Percentiles rank a stretch among this genome's conserved stretches.
phyloP scores from a whole-genome alignment of 2,113 vertebrate genomes.

The Isurus oxyrinchus region DNA sequence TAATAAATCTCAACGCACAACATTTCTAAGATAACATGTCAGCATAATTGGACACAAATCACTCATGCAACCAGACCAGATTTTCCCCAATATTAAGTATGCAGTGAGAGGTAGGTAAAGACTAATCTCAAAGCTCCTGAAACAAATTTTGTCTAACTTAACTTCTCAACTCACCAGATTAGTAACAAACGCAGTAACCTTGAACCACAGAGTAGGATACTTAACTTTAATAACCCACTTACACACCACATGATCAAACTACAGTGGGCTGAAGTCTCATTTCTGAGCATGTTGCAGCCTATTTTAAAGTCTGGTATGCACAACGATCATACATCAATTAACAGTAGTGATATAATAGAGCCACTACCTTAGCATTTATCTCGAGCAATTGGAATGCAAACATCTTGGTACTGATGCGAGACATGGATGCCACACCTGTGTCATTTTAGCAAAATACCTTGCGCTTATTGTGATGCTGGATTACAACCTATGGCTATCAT shows the following conservation, averaged over 20 bases:
- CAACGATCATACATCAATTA: slow-evolving; percentile 11
- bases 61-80: background rate
- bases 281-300: background rate
- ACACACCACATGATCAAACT: background rate
- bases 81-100: background rate
- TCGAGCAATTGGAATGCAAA: background rate
- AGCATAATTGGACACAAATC: background rate
- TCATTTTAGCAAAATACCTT: background rate
- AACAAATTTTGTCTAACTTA: background rate
- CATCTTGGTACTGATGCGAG: background rate
- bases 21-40: background rate
- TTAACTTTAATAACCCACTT: background rate
- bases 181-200: background rate
- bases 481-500: background rate
- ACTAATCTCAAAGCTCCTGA: background rate
- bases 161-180: background rate
- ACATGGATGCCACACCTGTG: background rate
- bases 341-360: background rate
- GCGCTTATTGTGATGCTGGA: background rate
- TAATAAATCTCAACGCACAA: background rate
- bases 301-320: background rate
- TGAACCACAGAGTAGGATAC: background rate
- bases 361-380: background rate
- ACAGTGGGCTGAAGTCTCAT: background rate
- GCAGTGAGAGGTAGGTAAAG: background rate